Evolutionary conservation across 30 jellyfish, hydroid and myxozoan species (phyloP), one percentile per base, ranked within the genome.

Genomic region (Chironex yamaguchii): DNA sequence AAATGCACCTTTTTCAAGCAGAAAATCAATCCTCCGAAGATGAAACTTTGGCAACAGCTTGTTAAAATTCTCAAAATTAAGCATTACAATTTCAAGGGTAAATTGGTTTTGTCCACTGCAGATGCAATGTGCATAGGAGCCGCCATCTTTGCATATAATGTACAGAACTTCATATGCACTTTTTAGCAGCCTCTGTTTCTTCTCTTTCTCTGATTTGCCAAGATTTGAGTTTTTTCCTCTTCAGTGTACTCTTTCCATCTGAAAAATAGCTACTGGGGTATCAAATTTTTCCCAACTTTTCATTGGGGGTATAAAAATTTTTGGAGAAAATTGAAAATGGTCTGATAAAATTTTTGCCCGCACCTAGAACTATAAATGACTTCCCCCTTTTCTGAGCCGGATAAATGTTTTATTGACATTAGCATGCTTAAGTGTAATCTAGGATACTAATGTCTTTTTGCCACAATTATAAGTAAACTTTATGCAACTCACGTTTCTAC

Each of bases 101-200:
- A 72, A 72, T 9, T 72, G 77, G 26, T 51, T 48, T 3, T 74
- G 74, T 21, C 76, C 87, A 17, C 52, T 74, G 87, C 78, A 36
- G 24, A 74, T 74, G 30, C 76, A 54, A 74, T 74, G 50, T 48
- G 87, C 78, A 33, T 71, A 71, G 35, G 84, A 35, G 34, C 84
- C 84, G 48, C 69, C 35, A 71, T 71, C 30, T 71, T 71, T 71
- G 84, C 84, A 71, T 0, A 71, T 71, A 2, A 35, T 71, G 84
- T 71, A 69, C 84, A 71, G 76, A 71, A 33, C 84, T 34, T 71
- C 84, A 29, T 69, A 74, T 50, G 76, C 77, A 74, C 86, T 74
- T 0, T 35, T 74, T 25, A 74, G 78, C 11, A 36, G 87, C 87
- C 76, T 11, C 87, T 74, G 52, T 24, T 42, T 74, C 52, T 74